Base-by-base conservation (phyloP, 2,113 vertebrate genomes). In the Phyllopteryx taeniolatus region DNA sequence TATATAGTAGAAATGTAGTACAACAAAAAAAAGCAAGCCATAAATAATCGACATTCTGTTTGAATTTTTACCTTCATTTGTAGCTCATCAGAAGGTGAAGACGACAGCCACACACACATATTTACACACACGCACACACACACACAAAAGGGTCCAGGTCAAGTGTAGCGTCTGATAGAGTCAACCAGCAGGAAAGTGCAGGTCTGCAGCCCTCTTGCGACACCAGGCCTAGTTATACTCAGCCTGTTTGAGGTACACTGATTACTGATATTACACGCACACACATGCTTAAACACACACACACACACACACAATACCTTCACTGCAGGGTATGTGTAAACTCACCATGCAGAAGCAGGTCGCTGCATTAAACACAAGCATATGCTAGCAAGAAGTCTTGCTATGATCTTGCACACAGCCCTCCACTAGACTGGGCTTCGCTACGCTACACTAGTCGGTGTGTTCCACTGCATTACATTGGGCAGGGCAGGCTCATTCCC, bases 341-440 rank as follows among this genome's bases (percentile, higher is more conserved):
- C 85, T 86, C 90, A 91, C 90, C 89, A 92, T 91, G 91, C 88
- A 90, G 89, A 92, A 92, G 89, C 90, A 91, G 90, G 90, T 92
- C 88, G 89, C 86, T 88, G 90, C 89, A 90, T 92, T 91, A 91
- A 92, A 90, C 91, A 91, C 91, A 92, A 88, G 87, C 91, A 92
- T 92, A 92, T 92, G 91, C 86, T 90, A 89, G 88, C 84, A 88
- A 92, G 91, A 81, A 92, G 89, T 88, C 91, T 92, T 92, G 76
- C 88, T 84, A 88, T 89, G 87, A 91, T 91, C 91, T 91, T 90
- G 86, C 88, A 91, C 89, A 91, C 74, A 84, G 86, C 82, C 76
- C 87, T 91, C 71, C 91, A 91, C 82, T 85, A 92, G 89, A 92
- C 81, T 92, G 89, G 89, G 91, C 90, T 91, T 91, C 85, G 80